Evolutionary conservation across 2,113 vertebrate genomes (phyloP).

Genomic region (Sardina pilchardus): DNA sequence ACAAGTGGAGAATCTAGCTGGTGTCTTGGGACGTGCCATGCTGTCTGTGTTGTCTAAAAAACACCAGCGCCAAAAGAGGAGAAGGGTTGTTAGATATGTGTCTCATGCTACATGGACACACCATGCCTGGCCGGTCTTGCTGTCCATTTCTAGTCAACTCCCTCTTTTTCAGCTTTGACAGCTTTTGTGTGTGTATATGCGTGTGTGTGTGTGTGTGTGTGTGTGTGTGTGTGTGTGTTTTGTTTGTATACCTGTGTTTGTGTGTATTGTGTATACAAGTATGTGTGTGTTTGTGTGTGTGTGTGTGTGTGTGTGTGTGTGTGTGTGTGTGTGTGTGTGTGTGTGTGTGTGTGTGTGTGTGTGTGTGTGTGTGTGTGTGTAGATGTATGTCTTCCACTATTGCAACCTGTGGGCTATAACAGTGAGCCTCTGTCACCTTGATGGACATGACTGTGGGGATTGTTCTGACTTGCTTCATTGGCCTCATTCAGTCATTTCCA

Average conservation of each 20-base stretch:
- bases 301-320: neutral
- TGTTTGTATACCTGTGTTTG: no score
- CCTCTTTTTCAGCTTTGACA: neutral
- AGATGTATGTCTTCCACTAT: neutral
- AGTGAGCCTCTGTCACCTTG: neutral
- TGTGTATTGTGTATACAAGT: no score
- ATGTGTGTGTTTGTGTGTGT: neutral
- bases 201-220: neutral
- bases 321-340: conserved; percentile 11
- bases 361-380: neutral
- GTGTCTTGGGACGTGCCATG: neutral
- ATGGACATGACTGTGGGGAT: neutral
- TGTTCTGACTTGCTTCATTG: neutral
- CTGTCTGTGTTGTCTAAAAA: neutral
- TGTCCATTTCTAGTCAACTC: neutral
- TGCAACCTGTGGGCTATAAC: neutral
- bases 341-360: neutral
- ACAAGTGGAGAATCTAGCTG: neutral
- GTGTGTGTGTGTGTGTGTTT: neutral
- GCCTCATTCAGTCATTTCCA: neutral
- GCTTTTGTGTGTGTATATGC: conserved; percentile 14
- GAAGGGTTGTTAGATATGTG: neutral
- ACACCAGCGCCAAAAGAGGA: neutral
- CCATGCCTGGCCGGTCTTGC: neutral
- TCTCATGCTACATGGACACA: neutral